Evolutionary conservation across 2,797 vertebrate species (phyloP).

Genomic region (Pristis pectinata): DNA sequence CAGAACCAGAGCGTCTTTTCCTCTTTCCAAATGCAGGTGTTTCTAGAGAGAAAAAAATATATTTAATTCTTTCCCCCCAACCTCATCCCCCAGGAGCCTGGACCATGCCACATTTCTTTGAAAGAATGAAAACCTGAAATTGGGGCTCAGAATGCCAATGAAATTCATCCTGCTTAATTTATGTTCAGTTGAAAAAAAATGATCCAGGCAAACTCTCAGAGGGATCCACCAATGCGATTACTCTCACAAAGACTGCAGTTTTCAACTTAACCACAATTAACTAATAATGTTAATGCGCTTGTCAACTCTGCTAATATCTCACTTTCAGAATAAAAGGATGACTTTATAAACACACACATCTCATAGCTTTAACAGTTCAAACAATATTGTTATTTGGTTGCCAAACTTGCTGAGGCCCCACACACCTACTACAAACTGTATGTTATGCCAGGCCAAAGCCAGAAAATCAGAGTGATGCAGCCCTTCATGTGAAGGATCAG

Average conservation of each 20-base stretch:
- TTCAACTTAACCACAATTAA: background rate
- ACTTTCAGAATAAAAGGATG: background rate
- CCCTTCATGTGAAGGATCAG: background rate
- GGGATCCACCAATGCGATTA: background rate
- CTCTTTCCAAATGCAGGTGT: slow-evolving; percentile 50
- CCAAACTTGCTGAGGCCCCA: too few species aligned
- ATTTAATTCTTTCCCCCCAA: background rate
- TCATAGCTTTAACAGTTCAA: background rate
- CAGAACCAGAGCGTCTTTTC: slow-evolving; percentile 53
- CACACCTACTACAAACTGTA: too few species aligned
- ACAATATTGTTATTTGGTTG: background rate
- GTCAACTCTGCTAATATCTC: background rate
- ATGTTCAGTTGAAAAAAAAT: background rate
- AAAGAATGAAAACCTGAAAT: background rate
- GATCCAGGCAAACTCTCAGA: background rate
- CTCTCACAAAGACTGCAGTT: background rate
- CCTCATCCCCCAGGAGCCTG: too few species aligned
- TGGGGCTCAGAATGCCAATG: background rate
- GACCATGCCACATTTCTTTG: background rate
- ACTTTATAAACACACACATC: background rate
- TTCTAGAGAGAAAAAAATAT: slow-evolving; percentile 47
- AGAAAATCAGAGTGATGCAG: background rate
- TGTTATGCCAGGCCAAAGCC: background rate
- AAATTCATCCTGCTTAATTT: background rate
- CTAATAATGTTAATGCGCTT: background rate